A percentile compares a stretch with the other conserved stretches of the same genome.
Evolutionary conservation across 1,140 invertebrate genomes (phyloP).

Genomic region (Dendroctonus valens): DNA sequence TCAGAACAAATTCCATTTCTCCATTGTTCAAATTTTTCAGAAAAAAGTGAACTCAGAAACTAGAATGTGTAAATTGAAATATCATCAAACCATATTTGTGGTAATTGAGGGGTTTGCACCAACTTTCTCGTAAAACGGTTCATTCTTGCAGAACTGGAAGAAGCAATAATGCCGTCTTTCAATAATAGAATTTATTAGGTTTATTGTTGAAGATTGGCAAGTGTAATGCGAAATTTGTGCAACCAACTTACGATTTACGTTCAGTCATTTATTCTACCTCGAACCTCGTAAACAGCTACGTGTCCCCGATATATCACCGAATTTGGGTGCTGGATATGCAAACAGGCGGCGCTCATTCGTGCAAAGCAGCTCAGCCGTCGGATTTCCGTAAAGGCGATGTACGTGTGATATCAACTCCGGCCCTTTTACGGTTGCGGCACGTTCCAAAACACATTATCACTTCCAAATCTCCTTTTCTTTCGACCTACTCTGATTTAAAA

Average conservation of each 20-base stretch:
- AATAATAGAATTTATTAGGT: too few relatives aligned
- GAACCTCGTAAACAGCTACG: conserved; percentile 14
- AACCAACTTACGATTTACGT: background rate
- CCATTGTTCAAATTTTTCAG: too few relatives aligned
- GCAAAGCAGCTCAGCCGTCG: conserved; percentile 41
- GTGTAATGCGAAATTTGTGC: background rate
- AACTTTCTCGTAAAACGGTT: too few relatives aligned
- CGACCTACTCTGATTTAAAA: conserved; percentile 13
- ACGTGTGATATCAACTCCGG: conserved; percentile 47
- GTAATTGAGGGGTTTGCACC: too few relatives aligned
- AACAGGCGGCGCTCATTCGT: conserved; percentile 40
- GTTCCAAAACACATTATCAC: conserved; percentile 37
- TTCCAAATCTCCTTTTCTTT: conserved; percentile 25
- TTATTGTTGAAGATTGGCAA: too few relatives aligned
- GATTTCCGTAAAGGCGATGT: conserved; percentile 49
- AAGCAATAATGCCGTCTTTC: too few relatives aligned
- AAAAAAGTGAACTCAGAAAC: too few relatives aligned
- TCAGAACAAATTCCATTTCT: too few relatives aligned
- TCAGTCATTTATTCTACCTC: background rate
- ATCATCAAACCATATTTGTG: too few relatives aligned
- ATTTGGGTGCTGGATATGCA: conserved; percentile 45
- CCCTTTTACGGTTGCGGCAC: conserved; percentile 34
- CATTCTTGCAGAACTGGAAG: too few relatives aligned
- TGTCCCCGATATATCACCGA: conserved; percentile 20
- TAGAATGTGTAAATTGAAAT: too few relatives aligned